These are phyloP conservation scores for Aegithalos caudatus DNA, from an alignment of 2,113 vertebrate genomes.

Conservation along the genomic window DNA sequence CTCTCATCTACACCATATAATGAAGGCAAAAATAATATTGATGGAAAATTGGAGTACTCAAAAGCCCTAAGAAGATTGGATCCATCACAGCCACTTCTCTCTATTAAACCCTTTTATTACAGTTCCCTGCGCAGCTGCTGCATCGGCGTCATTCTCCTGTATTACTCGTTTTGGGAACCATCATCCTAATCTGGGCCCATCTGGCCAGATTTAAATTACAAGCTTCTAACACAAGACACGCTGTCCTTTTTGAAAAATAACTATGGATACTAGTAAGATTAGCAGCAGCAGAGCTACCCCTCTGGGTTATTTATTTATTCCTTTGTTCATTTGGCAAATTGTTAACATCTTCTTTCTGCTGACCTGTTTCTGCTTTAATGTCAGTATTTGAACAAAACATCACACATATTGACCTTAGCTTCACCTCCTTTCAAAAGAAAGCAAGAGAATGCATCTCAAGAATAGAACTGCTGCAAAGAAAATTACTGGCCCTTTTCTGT, in stretches of 20 bases:
- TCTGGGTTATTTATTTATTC: background rate
- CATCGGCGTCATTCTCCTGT: background rate
- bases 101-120: background rate
- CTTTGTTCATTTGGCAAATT: background rate
- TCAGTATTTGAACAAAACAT: background rate
- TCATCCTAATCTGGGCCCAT: background rate
- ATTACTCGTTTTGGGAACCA: background rate
- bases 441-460: background rate
- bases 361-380: background rate
- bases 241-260: background rate
- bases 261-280: background rate
- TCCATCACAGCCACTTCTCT: background rate
- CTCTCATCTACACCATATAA: too few relatives aligned
- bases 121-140: background rate
- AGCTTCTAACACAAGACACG: background rate
- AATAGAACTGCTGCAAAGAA: background rate
- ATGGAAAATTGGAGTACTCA: background rate
- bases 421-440: background rate
- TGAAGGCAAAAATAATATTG: background rate
- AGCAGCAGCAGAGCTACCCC: background rate
- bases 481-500: background rate
- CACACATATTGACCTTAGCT: background rate
- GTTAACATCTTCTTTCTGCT: background rate
- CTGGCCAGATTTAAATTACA: background rate
- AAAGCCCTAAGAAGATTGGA: background rate